These are phyloP conservation scores for Cathartes aura DNA, from an alignment of 2,113 vertebrate species.

Conservation along the genomic window DNA sequence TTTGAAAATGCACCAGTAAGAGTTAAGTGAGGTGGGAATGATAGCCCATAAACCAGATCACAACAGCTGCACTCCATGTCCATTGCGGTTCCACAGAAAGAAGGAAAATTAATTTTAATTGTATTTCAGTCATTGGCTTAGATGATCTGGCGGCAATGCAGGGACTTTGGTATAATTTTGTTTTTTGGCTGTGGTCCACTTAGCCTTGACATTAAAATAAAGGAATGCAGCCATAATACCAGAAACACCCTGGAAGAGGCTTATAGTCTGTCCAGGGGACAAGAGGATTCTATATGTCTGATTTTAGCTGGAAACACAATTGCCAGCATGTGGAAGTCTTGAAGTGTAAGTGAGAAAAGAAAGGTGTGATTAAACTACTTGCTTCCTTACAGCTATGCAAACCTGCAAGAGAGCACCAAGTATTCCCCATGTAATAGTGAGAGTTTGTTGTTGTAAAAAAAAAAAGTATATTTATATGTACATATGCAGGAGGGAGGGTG, in stretches of 20 bases:
- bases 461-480: background rate
- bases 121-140: constrained; percentile 72
- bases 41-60: constrained; percentile 22
- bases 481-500: background rate
- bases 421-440: constrained; percentile 50
- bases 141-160: constrained; percentile 46
- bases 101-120: constrained; percentile 70
- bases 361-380: constrained; percentile 52
- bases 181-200: constrained; percentile 64
- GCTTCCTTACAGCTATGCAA: constrained; percentile 55
- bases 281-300: constrained; percentile 40
- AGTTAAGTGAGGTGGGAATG: constrained; percentile 48
- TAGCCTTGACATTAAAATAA: constrained; percentile 63
- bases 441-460: constrained; percentile 27
- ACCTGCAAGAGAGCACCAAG: constrained; percentile 26
- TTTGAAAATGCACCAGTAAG: constrained; percentile 45
- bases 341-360: constrained; percentile 61
- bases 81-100: constrained; percentile 32
- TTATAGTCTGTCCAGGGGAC: constrained; percentile 46
- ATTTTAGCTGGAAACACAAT: constrained; percentile 59
- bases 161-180: constrained; percentile 46
- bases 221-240: constrained; percentile 64
- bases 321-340: constrained; percentile 56
- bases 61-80: constrained; percentile 53
- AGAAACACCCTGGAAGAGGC: constrained; percentile 48